These are phyloP conservation scores for Brienomyrus longianalis DNA, from an alignment of 2,113 vertebrate genomes.

Conservation along the genomic window DNA sequence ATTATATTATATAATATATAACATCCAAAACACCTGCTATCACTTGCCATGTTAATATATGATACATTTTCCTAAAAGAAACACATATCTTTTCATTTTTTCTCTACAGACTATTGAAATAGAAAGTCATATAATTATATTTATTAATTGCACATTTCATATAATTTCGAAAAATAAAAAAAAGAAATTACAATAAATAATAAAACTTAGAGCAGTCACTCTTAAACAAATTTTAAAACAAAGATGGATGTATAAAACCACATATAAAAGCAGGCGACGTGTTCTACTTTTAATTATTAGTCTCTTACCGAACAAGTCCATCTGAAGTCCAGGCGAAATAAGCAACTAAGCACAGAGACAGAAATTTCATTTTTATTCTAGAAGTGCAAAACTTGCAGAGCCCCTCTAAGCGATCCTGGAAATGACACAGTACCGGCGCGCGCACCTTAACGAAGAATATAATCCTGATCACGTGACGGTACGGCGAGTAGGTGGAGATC, in stretches of 20 bases:
- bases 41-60: neutral
- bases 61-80: neutral
- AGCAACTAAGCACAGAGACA: slow-evolving; percentile 35
- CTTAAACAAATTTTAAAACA: neutral
- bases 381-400: neutral
- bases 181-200: neutral
- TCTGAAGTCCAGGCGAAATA: slow-evolving; percentile 39
- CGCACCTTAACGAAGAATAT: neutral
- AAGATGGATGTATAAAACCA: neutral
- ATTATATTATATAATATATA: neutral
- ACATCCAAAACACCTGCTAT: neutral
- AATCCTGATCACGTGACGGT: neutral
- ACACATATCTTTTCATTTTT: neutral
- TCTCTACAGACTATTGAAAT: neutral
- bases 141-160: neutral
- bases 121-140: neutral
- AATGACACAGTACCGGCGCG: neutral
- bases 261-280: neutral
- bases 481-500: neutral
- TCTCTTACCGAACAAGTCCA: slow-evolving; percentile 53
- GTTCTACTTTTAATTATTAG: neutral
- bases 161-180: neutral
- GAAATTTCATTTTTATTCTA: slow-evolving; percentile 41
- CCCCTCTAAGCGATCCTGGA: neutral
- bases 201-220: neutral